Base-by-base conservation (phyloP, 2,113 vertebrate genomes). In the Paratilapia polleni region DNA sequence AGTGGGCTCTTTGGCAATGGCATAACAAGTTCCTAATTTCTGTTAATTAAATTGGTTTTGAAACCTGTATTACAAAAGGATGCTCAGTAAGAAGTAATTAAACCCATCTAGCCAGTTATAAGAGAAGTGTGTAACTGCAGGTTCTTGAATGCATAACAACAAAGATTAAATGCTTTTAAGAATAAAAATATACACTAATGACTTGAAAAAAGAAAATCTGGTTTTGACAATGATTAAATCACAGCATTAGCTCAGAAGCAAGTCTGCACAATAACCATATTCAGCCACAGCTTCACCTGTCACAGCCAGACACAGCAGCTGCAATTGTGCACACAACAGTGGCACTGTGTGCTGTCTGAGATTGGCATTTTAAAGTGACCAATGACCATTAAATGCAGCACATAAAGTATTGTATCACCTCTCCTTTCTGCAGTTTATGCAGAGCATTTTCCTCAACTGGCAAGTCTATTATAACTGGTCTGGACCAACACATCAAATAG, bases 1-100 rank as follows among this genome's bases (percentile, higher is more conserved):
- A 96, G 85, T 81, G 66, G 84, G 80, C 80, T 64, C 80, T 81
- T 85, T 86, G 86, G 82, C 75, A 88, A 88, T 78, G 43, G 43
- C 34, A 43, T 43, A 79, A 82, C 34, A 68, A 60, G 49, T 59
- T 76, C 28, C 84, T 28, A 61, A 13, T 87, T 79, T 76, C 31
- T 36, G 74, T 73, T 87, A 38, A 70, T 85, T 87, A 58, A 82
- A 76, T 75, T 58, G 15, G n/a, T 64, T 82, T 77, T 38, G 63
- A 5, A 78, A 74, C 19, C 24, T 77, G 0, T 49, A 56, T 49
- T 15, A 87, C 54, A 31, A 66, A 76, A 78, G 41, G 36, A 89
- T 79, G 80, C 38, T 73, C 56, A 60, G 54, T 28, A 78, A 68
- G 6, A 6, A 54, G 4, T 28, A 20, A 73, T 11, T 73, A 73